Conservation (phyloP, 2,888 invertebrate species). For the Lithophane semibrunnea region DNA sequence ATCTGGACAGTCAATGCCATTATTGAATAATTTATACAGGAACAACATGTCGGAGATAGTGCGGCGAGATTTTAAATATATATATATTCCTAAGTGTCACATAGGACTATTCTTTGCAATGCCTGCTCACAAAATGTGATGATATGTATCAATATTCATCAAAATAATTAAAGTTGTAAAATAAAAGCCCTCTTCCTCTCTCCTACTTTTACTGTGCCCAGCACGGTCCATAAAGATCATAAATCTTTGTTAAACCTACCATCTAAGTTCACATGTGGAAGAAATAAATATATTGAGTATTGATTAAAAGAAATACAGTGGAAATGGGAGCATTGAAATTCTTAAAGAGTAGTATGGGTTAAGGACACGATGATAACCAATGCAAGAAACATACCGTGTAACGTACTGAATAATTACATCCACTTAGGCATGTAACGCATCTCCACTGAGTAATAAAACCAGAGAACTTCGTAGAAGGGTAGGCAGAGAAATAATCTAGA, state of each 20-base stretch:
- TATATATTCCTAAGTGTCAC: neutral
- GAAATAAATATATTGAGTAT: too few species aligned
- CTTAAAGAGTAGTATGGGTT: neutral
- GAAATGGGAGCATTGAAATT: slow-evolving; percentile 23
- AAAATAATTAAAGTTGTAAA: too few species aligned
- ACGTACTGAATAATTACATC: neutral
- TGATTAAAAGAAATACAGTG: neutral
- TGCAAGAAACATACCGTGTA: neutral
- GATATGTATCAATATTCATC: neutral
- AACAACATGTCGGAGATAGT: too few species aligned
- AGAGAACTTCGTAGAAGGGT: neutral
- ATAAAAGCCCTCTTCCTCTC: too few species aligned
- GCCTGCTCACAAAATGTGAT: neutral
- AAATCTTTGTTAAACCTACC: too few species aligned
- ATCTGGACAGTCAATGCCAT: too few species aligned
- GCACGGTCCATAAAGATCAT: too few species aligned
- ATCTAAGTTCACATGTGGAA: too few species aligned
- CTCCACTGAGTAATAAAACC: neutral
- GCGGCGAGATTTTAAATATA: too few species aligned
- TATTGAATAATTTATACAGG: too few species aligned
- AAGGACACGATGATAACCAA: neutral
- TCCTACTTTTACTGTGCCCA: too few species aligned
- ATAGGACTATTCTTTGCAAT: neutral
- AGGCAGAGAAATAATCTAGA: neutral
- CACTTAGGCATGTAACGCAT: neutral